Evolutionary conservation across 1,140 invertebrate species (phyloP), one percentile per base, ranked within the genome.

Genomic region (Conus ventricosus): DNA sequence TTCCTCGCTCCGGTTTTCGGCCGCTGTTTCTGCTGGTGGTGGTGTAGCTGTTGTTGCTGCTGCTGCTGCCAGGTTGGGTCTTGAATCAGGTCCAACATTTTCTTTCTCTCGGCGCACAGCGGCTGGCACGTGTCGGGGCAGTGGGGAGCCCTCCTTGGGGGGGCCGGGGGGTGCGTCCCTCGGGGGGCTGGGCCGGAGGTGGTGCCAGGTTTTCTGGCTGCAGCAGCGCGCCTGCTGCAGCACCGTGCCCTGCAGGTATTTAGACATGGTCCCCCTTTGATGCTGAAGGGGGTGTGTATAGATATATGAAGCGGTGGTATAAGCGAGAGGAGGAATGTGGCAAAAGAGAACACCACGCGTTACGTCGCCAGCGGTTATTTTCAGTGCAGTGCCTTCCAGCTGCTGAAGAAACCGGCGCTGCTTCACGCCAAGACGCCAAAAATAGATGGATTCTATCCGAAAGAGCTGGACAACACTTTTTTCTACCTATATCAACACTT

Each of bases 61-160:
- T 27, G 15, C 8, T 51, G 27, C 25, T n/a, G 81, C 81, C n/a
- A 57, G 23, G 81, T 13, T 5, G 81, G 51, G 27, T 85, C 57
- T 85, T 85, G 84, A 75, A 85, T n/a, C 63, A 75, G 13, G 39
- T 85, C 84, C 84, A 85, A 53, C 84, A 85, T 85, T 85, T 53
- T 85, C 51, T 20, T 71, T 63, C 75, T 85, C 25, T 85, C 67
- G 8, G 51, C 84, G 63, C 84, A 75, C 84, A 85, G 15, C 13
- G 63, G 25, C 20, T 51, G 84, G 63, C 84, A 85, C 5, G 23
- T 10, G 23, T 67, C 23, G 63, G n/a, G n/a, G 17, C 17, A 5
- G 5, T 13, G 5, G 39, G 39, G 39, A 5, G 84, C 10, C 15
- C 8, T 8, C 15, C 8, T 8, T 60, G 60, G 84, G 8, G 78